Evolutionary conservation across 2,113 vertebrate species (phyloP), one percentile per base, ranked within the genome.

Genomic region (Nettapus auritus): DNA sequence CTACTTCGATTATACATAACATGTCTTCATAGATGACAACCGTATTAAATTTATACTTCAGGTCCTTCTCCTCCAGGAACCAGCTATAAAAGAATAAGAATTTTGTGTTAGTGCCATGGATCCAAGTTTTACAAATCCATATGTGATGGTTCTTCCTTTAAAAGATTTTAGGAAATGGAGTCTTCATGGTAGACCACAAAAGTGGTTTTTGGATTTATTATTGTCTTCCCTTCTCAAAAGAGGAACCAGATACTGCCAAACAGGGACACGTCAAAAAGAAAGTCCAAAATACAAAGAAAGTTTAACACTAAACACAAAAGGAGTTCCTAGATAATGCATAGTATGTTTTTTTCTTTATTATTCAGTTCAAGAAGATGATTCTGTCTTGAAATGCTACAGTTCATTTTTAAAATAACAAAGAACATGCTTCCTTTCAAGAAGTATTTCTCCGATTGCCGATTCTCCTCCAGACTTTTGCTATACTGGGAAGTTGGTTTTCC

Each of bases 51-150:
- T 98, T 93, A 99, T 25, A 99, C 99, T 97, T 99, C 99, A 56
- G 99, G 99, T 85, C 99, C 99, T 98, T 99, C 99, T 94, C 99
- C 99, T 97, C 99, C 99, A 63, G 99, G 99, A 96, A 99, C 99
- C 90, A 99, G 98, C 99, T 99, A 96, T 40, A 97, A 82, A 86
- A 90, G 46, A 95, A 6, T 16, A 87, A 46, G 9, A 89, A 46
- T 59, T 87, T 52, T 74, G 38, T 48, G 55, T 96, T 77, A 96
- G 71, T 62, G 31, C 23, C 23, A 66, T 3, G 42, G 18, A 66
- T 31, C 6, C n/a, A 18, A 91, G 36, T 38, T 88, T 29, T 25
- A 73, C 63, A 85, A 82, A 85, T 28, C 16, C n/a, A 2, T 11
- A 44, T 0, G 1, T 33, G 52, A 76, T 21, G 33, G 62, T 62